Base-by-base conservation (phyloP, 1,140 invertebrate genomes). In the Thaumetopoea pityocampa region DNA sequence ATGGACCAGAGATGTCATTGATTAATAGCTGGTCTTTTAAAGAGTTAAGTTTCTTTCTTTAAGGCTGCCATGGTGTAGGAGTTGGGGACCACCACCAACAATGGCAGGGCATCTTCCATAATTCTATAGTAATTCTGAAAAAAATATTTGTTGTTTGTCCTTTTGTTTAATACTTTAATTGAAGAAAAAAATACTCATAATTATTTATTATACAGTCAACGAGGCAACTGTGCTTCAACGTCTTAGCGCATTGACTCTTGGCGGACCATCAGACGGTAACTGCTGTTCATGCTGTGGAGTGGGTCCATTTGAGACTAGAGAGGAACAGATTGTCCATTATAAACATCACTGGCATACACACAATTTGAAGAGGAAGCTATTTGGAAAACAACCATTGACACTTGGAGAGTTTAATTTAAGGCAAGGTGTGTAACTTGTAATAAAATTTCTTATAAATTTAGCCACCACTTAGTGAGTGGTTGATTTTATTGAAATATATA, bases 291-390 rank as follows among this genome's bases (percentile, higher is more conserved):
- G 72, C 30, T 85, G 85, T 42, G 71, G 71, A n/a, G 78, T 81
- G 1, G 84, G 84, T 1, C 85, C 85, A 2, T 86, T 86, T 53
- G 61, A 78, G 5, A 59, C 67, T 0, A 44, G 82, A 8, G 64
- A 67, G 0, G 67, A 83, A 28, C 82, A 86, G 27, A 85, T 65
- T 0, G 70, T 81, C 1, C 85, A 86, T 43, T 86, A 86, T 33
- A 85, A 85, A 41, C 51, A 85, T 15, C 82, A 85, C 38, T 86
- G 85, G 85, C 85, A 86, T 32, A 79, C 73, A 3, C 67, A 85
- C 30, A 86, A 86, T 34, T 51, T 86, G 17, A 80, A 85, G 20
- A 61, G 85, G 17, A 79, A 80, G 19, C 49, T 86, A n/a, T 83
- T 85, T 58, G 85, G 85, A 3, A 82, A 78, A 41, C 6, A 55